Conservation (phyloP, 2,888 invertebrate species). For the Ormyrus thymus region DNA sequence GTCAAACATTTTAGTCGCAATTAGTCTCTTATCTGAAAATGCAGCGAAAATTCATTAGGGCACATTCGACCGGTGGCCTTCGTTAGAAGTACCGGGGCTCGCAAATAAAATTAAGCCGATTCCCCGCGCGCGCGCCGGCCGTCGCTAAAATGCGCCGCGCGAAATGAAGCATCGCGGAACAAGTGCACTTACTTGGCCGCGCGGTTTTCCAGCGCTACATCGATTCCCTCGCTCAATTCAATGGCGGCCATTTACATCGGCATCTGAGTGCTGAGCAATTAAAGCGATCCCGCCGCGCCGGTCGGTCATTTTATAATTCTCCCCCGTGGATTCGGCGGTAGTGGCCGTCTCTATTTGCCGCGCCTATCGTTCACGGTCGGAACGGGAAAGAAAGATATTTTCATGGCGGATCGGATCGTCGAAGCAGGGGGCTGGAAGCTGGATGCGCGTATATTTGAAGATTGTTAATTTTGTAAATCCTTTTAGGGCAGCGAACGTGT, state of each 20-base stretch:
- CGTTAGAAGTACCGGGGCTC: no score
- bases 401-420: background rate
- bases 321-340: background rate
- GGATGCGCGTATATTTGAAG: background rate
- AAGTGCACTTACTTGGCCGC: conserved; percentile 60
- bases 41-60: conserved; percentile 3
- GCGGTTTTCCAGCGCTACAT: conserved; percentile 63
- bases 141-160: background rate
- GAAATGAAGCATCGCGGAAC: conserved; percentile 51
- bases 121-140: background rate
- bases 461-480: conserved; percentile 16
- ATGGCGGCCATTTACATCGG: conserved; percentile 69
- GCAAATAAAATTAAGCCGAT: conserved; percentile 37
- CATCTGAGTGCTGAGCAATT: conserved; percentile 70
- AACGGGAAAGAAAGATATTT: background rate
- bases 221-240: conserved; percentile 59
- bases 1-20: background rate
- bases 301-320: conserved; percentile 53
- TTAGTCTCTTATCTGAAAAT: background rate
- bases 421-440: background rate
- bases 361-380: no score
- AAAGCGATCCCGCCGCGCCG: conserved; percentile 64
- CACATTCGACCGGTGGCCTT: background rate
- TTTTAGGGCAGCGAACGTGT: background rate
- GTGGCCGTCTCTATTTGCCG: no score